These are phyloP conservation scores for Bathynomus jamesi DNA, from an alignment of 1,140 invertebrate species.

Conservation along the genomic window DNA sequence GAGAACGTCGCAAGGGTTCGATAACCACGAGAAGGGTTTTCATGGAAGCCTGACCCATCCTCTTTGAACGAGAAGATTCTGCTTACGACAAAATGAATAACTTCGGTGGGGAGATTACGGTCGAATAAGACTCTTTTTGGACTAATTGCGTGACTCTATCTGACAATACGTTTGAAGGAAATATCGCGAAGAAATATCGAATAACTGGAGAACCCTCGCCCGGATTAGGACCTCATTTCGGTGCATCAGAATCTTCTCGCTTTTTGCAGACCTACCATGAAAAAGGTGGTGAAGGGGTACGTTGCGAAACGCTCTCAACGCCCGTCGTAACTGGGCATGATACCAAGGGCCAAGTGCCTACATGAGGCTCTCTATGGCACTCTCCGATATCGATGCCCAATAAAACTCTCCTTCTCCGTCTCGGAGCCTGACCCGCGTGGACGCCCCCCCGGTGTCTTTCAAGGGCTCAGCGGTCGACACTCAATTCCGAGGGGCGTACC, in stretches of 20 bases:
- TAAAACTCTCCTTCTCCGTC: neutral
- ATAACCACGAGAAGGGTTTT: neutral
- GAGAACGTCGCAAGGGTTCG: neutral
- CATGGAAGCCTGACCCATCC: neutral
- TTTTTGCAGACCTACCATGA: neutral
- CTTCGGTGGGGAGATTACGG: neutral
- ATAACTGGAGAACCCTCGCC: no score
- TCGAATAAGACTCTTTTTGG: no score
- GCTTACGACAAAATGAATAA: neutral
- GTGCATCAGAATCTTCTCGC: neutral
- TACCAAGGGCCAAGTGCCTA: neutral
- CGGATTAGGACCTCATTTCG: no score
- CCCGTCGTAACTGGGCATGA: neutral
- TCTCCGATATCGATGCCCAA: neutral
- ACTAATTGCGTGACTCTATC: no score
- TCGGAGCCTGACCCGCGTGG: neutral
- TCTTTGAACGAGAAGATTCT: neutral
- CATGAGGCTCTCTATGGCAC: neutral
- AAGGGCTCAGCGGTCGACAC: neutral
- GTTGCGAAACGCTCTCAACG: neutral
- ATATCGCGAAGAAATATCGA: no score
- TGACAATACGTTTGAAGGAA: no score
- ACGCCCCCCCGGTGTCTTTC: neutral
- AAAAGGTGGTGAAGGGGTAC: neutral
- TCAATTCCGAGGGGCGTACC: neutral